Conservation (phyloP, 2,113 vertebrate genomes). For the Axis porcinus region DNA sequence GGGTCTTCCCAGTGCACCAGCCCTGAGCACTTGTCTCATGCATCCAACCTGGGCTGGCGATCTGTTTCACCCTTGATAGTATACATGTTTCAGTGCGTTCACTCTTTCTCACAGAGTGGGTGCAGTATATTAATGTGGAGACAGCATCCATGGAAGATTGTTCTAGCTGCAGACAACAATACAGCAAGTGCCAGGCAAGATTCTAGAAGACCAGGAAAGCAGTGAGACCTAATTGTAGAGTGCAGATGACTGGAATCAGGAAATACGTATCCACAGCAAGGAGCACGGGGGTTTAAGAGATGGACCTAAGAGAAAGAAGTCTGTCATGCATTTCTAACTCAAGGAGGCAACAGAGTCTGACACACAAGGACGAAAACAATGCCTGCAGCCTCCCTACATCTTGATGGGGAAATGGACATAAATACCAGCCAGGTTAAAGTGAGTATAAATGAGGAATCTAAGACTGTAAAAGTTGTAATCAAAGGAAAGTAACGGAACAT, state of each 20-base stretch:
- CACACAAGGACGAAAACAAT: background rate
- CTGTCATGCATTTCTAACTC: background rate
- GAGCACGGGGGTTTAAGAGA: background rate
- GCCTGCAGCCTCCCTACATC: background rate
- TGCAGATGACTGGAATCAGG: background rate
- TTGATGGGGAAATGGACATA: background rate
- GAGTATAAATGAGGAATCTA: background rate
- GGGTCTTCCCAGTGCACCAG: too few relatives aligned
- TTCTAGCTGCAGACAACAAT: background rate
- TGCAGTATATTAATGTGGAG: accelerated
- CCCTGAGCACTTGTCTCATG: too few relatives aligned
- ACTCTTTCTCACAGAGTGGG: background rate
- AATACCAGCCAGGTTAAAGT: background rate
- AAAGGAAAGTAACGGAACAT: background rate
- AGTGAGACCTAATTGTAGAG: background rate
- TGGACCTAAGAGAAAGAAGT: background rate
- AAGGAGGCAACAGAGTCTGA: too few relatives aligned
- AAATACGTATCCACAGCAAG: background rate
- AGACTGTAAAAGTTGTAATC: background rate
- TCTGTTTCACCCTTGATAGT: too few relatives aligned
- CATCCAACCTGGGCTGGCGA: too few relatives aligned
- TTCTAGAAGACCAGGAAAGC: background rate
- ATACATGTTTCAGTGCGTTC: too few relatives aligned
- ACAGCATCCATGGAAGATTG: background rate
- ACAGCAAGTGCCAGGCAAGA: background rate